These are phyloP conservation scores for Drosophila azteca DNA, from an alignment of 1,140 invertebrate species.

Conservation along the genomic window DNA sequence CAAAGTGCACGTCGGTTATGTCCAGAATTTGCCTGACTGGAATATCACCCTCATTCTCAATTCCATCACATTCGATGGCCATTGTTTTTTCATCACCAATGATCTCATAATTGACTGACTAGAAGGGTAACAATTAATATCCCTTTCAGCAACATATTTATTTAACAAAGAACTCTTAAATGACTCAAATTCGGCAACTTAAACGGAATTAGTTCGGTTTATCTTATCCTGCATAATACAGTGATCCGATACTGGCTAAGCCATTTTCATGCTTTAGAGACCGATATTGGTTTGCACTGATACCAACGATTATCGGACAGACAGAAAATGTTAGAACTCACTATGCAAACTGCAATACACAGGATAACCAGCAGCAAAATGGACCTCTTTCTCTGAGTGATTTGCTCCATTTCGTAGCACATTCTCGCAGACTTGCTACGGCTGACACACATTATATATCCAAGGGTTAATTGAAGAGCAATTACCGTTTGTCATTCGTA, in stretches of 20 bases:
- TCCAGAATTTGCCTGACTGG: constrained; percentile 34
- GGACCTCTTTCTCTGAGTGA: neutral
- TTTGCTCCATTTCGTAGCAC: constrained; percentile 8
- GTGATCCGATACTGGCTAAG: no score
- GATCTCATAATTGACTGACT: constrained; percentile 42
- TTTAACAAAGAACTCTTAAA: no score
- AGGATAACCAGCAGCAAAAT: constrained; percentile 1
- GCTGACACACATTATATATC: constrained; percentile 38
- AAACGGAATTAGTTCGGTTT: no score
- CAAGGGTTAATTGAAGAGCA: constrained; percentile 36
- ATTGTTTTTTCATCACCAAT: constrained; percentile 37
- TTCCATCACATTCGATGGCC: constrained; percentile 12
- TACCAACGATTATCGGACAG: no score
- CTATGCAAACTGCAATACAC: neutral
- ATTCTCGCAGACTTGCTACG: neutral
- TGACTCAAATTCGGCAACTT: no score
- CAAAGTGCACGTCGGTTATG: constrained; percentile 3
- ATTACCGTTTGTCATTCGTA: constrained; percentile 44
- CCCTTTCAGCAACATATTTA: no score
- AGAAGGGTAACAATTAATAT: no score
- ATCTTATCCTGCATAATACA: neutral
- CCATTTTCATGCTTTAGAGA: no score
- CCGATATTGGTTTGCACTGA: no score
- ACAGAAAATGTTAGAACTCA: neutral
- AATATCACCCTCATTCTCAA: constrained; percentile 25